Evolutionary conservation across 2,888 invertebrate genomes (phyloP), one percentile per base, ranked within the genome.

Genomic region (Dryococelus australis): DNA sequence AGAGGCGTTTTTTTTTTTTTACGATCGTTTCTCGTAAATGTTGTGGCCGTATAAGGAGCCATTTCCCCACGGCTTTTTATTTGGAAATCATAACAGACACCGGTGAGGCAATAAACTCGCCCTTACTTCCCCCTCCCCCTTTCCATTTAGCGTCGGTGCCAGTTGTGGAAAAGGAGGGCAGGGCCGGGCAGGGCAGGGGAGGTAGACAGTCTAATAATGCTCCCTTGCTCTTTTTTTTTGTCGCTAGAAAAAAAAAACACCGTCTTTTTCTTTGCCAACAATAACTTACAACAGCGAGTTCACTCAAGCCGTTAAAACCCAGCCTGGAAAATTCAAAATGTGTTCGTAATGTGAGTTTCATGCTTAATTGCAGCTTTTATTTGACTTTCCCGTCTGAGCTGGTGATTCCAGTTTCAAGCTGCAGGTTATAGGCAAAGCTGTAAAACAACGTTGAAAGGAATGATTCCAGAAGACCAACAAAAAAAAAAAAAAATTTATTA

Each of bases 31-130:
- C n/a, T 65, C 65, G 65, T 65, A 65, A 65, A 65, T 65, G 65
- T 65, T 24, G 65, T 24, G 24, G 65, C n/a, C 20, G n/a, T 65
- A 65, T 65, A 65, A 65, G 1, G 65, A 8, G 10, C 65, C 65
- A 65, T 65, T 65, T 65, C 65, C 16, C 65, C n/a, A 65, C 65
- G 65, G 65, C 65, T 65, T 65, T 65, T 65, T 65, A 65, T 65
- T 65, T 65, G 65, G 65, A 65, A 65, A 65, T 24, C 65, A 65
- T 65, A 65, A 65, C 65, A 65, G 65, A 65, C 65, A 65, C 65
- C 65, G 65, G 65, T 20, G 8, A 65, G 65, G 65, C n/a, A 65
- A 65, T 65, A 65, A 65, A 65, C 65, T 24, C 65, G 20, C 65
- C 65, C 65, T 24, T 24, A 65, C 65, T 65, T 24, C 8, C n/a